Evolutionary conservation across 1,140 invertebrate genomes (phyloP), one percentile per base, ranked within the genome.

Genomic region (Penaeus chinensis): DNA sequence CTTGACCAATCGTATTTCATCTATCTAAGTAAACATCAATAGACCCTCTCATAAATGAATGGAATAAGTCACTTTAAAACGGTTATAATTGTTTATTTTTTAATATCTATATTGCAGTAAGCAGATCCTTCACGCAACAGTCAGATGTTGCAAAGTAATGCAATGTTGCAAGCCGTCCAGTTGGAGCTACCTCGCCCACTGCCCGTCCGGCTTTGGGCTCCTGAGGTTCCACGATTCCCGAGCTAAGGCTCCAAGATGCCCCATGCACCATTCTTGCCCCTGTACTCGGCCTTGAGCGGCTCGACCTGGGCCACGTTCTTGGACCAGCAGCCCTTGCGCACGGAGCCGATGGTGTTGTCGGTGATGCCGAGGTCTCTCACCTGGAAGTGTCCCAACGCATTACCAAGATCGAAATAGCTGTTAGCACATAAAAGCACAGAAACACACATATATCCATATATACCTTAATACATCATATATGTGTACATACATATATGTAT

Each of bases 281-380:
- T 61, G 78, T 32, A 10, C 16, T 82, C 79, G 22, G 24, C 66
- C 22, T 76, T 20, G 19, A 87, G 24, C 18, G 54, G 24, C 3
- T 42, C 20, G 20, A 66, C 27, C 24, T n/a, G 37, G 79, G 24
- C 32, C 18, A 77, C 65, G 19, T 76, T 62, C 13, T 87, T 42
- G 27, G 47, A 60, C 63, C 54, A 82, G 79, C 85, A 87, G 5
- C 85, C 85, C 27, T 24, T 54, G 16, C 66, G 54, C 3, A 82
- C 69, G 1, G 85, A 87, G 47, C 69, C 27, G 85, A 87, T 82
- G 65, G 37, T 74, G 85, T 87, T 65, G 66, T 87, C 85, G 18
- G 10, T n/a, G 8, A 82, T 47, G 4, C 69, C 66, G 1, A 82
- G 3, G 22, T 24, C 27, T 4, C 27, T 3, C 42, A 76, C 42